Evolutionary conservation across 2,888 invertebrate species (phyloP), one percentile per base, ranked within the genome.

Genomic region (Autographa gamma): DNA sequence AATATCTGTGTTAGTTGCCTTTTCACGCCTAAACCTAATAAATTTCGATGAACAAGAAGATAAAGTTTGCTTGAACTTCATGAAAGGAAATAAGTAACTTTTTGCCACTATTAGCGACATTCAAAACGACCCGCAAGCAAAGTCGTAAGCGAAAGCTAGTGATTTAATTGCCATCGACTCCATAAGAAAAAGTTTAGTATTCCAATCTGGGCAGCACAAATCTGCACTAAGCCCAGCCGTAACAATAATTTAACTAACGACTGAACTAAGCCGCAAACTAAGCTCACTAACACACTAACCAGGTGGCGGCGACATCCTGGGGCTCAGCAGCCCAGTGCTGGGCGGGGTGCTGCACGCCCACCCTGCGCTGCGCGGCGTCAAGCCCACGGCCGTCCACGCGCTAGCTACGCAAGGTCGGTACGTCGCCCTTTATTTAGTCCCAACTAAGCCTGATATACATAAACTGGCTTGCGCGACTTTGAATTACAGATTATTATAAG

Each of bases 341-440:
- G 93, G 94, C 7, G 94, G 95, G 0, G 93, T 95, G 32, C 86
- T 94, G 43, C 94, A 96, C 80, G 92, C 96, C 82, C 97, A 97
- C 91, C 97, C 97, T 4, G 97, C 97, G 2, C 92, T 97, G 76
- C 95, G 97, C 64, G 97, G 97, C 66, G 96, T 97, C 60, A 97
- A 97, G 88, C 96, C 97, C 0, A 89, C 94, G 0, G 90, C 95
- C 0, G 93, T 96, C 67, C 96, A 95, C 88, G 92, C 94, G 80
- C 90, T 95, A 60, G 93, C 96, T 76, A 93, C 94, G 86, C 95
- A 95, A 95, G 95, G 95, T 95, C 92, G 94, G 95, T 95, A 95
- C 93, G 95, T 95, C 93, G 81, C 83, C 80, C 81, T 85, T 90
- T 89, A 87, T 87, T 76, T 80, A 79, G 77, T 73, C 73, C 66